phyloP scores from a whole-genome alignment of 64 coral and sea anemone species.

The Cladopsammia gracilis region DNA sequence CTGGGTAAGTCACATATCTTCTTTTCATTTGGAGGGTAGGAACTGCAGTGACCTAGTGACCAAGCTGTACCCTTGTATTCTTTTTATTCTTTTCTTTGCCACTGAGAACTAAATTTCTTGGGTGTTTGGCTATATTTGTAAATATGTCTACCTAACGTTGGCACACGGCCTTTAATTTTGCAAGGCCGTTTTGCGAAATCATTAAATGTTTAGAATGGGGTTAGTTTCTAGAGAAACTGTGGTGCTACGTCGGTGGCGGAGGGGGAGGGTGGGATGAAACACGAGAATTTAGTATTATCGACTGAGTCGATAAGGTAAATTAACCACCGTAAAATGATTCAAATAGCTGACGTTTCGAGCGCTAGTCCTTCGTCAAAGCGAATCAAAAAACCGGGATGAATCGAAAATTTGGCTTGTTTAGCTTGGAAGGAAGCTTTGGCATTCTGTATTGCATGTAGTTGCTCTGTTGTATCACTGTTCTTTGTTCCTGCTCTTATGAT shows the following conservation, averaged over 20 bases:
- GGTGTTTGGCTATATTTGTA: constrained; percentile 6
- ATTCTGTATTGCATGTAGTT: constrained; percentile 33
- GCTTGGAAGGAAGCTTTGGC: constrained; percentile 28
- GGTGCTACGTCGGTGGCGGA: too few species aligned
- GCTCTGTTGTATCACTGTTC: constrained; percentile 31
- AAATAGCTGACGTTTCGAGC: too few species aligned
- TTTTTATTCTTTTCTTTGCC: background rate
- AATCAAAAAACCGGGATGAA: too few species aligned
- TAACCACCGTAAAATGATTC: too few species aligned
- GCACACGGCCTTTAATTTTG: background rate
- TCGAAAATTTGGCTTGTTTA: too few species aligned
- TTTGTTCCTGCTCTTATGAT: constrained; percentile 49
- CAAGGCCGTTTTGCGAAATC: background rate
- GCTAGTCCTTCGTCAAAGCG: too few species aligned
- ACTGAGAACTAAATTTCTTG: background rate
- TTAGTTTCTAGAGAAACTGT: too few species aligned
- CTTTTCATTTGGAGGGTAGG: background rate
- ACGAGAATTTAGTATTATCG: too few species aligned
- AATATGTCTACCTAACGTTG: background rate
- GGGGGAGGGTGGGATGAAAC: too few species aligned
- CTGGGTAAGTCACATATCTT: constrained; percentile 33
- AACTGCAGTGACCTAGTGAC: constrained; percentile 20
- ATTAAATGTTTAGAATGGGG: background rate
- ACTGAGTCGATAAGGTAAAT: too few species aligned
- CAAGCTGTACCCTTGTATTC: constrained; percentile 6